Evolutionary conservation across 2,113 vertebrate genomes (phyloP).

Genomic region (Sinosuthora webbiana): DNA sequence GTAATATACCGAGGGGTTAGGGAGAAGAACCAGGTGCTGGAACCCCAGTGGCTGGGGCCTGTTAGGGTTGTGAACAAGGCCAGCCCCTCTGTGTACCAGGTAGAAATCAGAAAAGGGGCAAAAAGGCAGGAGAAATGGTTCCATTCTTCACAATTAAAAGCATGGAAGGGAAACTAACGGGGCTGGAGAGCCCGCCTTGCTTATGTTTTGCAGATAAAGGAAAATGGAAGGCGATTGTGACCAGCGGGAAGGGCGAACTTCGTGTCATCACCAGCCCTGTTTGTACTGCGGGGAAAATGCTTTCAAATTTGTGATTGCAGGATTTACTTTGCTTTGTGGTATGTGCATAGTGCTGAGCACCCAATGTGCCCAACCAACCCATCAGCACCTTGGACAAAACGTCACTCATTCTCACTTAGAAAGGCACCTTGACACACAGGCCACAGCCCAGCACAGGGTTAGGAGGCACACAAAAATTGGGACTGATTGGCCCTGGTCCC

Average conservation of each 20-base stretch:
- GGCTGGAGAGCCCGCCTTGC: slow-evolving; percentile 65
- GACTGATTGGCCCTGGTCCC: slow-evolving; percentile 56
- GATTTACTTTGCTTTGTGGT: slow-evolving; percentile 64
- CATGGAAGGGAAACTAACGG: slow-evolving; percentile 70
- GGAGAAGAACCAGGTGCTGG: slow-evolving; percentile 51
- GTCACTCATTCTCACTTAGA: background rate
- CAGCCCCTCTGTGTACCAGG: slow-evolving; percentile 50
- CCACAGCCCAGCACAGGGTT: slow-evolving; percentile 3
- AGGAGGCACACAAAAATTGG: background rate
- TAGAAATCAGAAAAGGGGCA: slow-evolving; percentile 46
- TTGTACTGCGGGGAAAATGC: slow-evolving; percentile 42
- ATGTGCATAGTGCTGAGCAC: slow-evolving; percentile 23
- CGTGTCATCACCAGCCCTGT: slow-evolving; percentile 32
- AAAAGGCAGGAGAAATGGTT: slow-evolving; percentile 56
- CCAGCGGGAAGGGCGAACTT: slow-evolving; percentile 39
- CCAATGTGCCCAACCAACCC: background rate
- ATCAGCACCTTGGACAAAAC: background rate
- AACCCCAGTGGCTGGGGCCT: slow-evolving; percentile 33
- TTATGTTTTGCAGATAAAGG: slow-evolving; percentile 69
- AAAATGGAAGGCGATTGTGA: slow-evolving; percentile 62
- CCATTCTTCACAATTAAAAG: slow-evolving; percentile 62
- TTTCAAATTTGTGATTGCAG: slow-evolving; percentile 63
- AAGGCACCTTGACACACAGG: background rate
- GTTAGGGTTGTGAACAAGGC: slow-evolving; percentile 64
- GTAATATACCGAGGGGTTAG: slow-evolving; percentile 27